These are phyloP conservation scores for Rapana venosa DNA, from an alignment of 2,888 invertebrate species.

Conservation along the genomic window DNA sequence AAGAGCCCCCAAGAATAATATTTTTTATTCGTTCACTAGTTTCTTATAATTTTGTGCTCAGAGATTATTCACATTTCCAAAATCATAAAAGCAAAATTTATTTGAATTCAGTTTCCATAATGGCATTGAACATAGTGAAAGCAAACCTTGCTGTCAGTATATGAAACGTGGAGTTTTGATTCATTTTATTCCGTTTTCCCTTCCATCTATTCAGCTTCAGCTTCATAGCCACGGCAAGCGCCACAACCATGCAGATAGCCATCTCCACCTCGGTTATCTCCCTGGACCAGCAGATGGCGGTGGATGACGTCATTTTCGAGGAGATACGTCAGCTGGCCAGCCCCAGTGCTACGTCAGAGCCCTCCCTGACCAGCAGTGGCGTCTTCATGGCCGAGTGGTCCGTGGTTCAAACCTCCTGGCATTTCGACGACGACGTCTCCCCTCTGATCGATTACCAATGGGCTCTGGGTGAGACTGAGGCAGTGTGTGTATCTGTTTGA, in stretches of 20 bases:
- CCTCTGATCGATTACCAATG: slow-evolving; percentile 46
- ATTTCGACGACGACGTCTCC: slow-evolving; percentile 44
- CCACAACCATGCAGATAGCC: slow-evolving; percentile 42
- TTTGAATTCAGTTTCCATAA: too few species aligned
- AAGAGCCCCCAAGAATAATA: too few species aligned
- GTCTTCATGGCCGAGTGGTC: slow-evolving; percentile 50
- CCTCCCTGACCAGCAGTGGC: slow-evolving; percentile 19
- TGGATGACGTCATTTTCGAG: slow-evolving; percentile 23
- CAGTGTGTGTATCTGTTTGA: too few species aligned
- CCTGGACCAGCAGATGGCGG: slow-evolving; percentile 46
- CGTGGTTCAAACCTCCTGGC: slow-evolving; percentile 47
- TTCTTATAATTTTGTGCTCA: too few species aligned
- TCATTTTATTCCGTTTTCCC: neutral
- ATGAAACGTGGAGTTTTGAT: too few species aligned
- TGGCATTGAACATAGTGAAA: too few species aligned
- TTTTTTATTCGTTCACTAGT: too few species aligned
- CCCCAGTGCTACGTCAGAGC: neutral
- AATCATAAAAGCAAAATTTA: too few species aligned
- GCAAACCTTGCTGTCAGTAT: too few species aligned
- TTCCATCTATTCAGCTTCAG: neutral
- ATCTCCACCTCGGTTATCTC: slow-evolving; percentile 48
- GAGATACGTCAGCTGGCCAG: neutral
- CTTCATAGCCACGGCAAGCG: slow-evolving; percentile 41
- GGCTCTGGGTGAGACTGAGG: slow-evolving; percentile 44
- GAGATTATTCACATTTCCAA: too few species aligned